These are phyloP conservation scores for Daboia siamensis DNA, from an alignment of 2,113 vertebrate species.

Conservation along the genomic window DNA sequence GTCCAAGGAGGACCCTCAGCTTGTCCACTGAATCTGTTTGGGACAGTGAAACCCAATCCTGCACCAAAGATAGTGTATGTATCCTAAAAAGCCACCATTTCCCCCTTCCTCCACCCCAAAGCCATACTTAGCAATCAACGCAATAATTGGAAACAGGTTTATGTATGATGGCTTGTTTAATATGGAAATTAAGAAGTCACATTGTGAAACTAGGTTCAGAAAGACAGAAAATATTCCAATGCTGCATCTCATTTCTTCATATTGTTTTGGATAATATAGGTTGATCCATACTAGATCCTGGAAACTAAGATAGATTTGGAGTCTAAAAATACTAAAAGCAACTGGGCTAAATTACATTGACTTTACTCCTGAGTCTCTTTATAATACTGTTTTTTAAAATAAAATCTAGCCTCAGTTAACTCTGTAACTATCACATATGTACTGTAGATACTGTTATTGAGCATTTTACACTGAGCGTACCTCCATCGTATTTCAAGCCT, in stretches of 20 bases:
- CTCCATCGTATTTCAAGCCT: not conserved
- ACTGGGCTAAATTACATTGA: not conserved
- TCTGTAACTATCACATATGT: not conserved
- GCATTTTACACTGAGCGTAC: not conserved
- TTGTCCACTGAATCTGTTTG: not conserved
- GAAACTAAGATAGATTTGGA: not conserved
- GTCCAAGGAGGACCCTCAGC: not conserved
- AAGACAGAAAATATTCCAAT: not conserved
- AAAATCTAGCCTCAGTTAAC: not conserved
- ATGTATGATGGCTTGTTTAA: not conserved
- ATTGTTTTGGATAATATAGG: not conserved
- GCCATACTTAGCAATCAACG: not conserved
- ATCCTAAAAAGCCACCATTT: not conserved
- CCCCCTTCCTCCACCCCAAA: not conserved
- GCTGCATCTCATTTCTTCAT: not conserved
- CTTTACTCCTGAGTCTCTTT: not conserved
- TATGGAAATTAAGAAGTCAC: not conserved
- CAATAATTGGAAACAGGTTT: not conserved
- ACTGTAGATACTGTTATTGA: not conserved
- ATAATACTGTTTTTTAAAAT: not conserved
- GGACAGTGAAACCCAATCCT: not conserved
- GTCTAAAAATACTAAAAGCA: not conserved
- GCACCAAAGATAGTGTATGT: not conserved
- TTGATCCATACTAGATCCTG: not conserved
- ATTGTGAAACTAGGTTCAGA: too few relatives aligned